Evolutionary conservation across 2,797 vertebrate genomes (phyloP), one percentile per base, ranked within the genome.

Genomic region (Otolemur crassicaudatus): DNA sequence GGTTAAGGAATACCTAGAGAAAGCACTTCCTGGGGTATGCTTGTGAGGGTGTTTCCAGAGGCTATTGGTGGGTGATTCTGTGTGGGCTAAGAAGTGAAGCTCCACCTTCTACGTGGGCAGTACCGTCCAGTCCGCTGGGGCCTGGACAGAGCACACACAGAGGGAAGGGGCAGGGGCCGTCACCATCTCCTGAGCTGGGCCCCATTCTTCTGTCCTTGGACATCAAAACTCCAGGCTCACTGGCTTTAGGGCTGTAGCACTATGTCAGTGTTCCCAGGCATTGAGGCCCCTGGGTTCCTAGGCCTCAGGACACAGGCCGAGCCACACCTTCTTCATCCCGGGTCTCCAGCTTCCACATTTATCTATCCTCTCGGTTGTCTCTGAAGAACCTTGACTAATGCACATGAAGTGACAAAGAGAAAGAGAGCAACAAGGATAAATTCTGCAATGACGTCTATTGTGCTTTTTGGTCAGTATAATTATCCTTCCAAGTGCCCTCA

Each of bases 191-290:
- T 49, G 27, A 76, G 7, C 43, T 76, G 27, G 43, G 43, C 29
- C 31, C 49, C 16, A 10, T 31, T 76, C 27, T 31, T 14, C 43
- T 31, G 40, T 31, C 27, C 16, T 46, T 49, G 27, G 73, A 19
- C 43, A 76, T 19, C 27, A 31, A 16, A 49, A 31, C 27, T 76
- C 27, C 43, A 76, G 16, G 43, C 16, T 49, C 0, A 49, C 43
- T 5, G 0, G 8, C 17, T 49, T 49, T 49, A 31, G 22, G 43
- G 46, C 16, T 49, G 43, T 5, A 31, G 27, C 8, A 29, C 43
- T 0, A 11, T 1, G 19, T 16, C 73, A 31, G 27, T 4, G 7
- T 17, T 9, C n/a, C 20, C 1, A 2, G 1, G n/a, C 34, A 20
- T 34, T 37, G n/a, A 70, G 67, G 34, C 19, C n/a, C 27, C 43